Evolutionary conservation across 2,888 invertebrate species (phyloP).

Genomic region (Sacculina carcini): DNA sequence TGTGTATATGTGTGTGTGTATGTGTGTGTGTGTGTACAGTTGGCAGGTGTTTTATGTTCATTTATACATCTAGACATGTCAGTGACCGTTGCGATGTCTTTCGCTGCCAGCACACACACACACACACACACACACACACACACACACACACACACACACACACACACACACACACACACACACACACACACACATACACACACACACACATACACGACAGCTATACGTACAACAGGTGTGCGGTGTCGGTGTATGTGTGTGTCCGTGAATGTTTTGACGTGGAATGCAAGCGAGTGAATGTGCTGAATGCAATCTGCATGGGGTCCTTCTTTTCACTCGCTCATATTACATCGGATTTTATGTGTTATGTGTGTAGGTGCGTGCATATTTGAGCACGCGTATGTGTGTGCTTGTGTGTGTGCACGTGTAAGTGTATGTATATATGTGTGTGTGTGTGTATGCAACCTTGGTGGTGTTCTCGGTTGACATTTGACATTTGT

Average conservation of each 20-base stretch:
- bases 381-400: neutral
- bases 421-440: neutral
- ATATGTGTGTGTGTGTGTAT: neutral
- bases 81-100: neutral
- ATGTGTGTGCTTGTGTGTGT: neutral
- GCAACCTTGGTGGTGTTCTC: neutral
- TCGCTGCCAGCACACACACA: neutral
- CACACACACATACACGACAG: neutral
- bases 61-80: neutral
- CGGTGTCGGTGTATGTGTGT: neutral
- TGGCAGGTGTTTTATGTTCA: neutral
- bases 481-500: neutral
- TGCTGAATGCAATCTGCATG: neutral
- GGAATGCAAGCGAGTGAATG: neutral
- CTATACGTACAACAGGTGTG: neutral
- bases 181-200: neutral
- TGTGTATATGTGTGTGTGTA: neutral
- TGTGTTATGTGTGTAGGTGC: neutral
- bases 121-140: neutral
- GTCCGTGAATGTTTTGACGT: neutral
- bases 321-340: neutral
- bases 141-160: neutral
- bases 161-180: neutral
- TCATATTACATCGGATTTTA: neutral
- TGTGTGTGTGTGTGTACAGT: neutral